Evolutionary conservation across 2,113 vertebrate species (phyloP).

Genomic region (Furnarius figulus): DNA sequence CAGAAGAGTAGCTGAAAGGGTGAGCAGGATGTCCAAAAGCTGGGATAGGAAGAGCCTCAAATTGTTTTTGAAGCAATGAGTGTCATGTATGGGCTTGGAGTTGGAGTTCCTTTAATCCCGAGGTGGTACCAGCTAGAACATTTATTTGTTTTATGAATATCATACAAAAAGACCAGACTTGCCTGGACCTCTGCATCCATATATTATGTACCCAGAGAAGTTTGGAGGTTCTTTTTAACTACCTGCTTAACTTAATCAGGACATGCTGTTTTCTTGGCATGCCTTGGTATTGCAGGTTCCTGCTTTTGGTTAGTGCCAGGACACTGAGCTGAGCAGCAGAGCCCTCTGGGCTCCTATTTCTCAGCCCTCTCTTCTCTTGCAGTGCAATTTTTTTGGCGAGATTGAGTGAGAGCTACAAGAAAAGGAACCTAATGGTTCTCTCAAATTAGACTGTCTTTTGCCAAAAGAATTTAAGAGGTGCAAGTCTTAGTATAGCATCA

Average conservation of each 20-base stretch:
- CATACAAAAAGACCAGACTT: background rate
- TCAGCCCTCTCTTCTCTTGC: background rate
- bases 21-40: background rate
- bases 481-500: background rate
- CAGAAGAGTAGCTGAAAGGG: background rate
- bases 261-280: background rate
- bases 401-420: background rate
- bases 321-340: background rate
- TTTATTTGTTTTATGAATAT: background rate
- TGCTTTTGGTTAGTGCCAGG: background rate
- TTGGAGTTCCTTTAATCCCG: background rate
- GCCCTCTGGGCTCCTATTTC: background rate
- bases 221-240: background rate
- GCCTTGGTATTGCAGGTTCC: background rate
- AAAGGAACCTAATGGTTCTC: background rate
- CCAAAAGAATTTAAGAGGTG: background rate
- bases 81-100: background rate
- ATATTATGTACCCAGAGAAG: background rate
- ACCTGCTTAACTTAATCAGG: background rate
- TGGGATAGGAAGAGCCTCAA: background rate
- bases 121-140: background rate
- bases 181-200: background rate
- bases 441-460: constrained; percentile 9
- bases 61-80: background rate
- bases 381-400: background rate